Percentiles rank a stretch among this genome's conserved stretches.
phyloP scores from a whole-genome alignment of 2,888 invertebrate species.

The Drosophila dives region DNA sequence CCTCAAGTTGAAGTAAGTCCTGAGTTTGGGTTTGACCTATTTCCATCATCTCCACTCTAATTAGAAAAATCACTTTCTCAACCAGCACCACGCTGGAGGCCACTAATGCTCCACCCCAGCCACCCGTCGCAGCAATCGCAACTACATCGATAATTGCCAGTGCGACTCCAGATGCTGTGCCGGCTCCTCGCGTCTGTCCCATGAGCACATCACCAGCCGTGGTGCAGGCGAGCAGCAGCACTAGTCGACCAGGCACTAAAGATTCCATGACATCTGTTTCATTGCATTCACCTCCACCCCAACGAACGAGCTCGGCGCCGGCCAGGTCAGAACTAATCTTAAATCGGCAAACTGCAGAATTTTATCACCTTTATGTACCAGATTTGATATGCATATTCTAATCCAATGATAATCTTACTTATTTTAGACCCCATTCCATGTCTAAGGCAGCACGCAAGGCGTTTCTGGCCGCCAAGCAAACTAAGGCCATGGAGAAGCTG shows the following conservation, averaged over 20 bases:
- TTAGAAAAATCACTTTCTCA: slow-evolving; percentile 82
- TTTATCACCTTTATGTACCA: not conserved
- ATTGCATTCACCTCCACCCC: slow-evolving; percentile 74
- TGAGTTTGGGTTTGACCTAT: not conserved
- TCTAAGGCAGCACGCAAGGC: slow-evolving; percentile 83
- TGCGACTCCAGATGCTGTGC: not conserved
- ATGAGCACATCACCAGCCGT: slow-evolving; percentile 46
- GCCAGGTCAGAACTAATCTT: slow-evolving; percentile 44
- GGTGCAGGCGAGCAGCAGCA: slow-evolving; percentile 49
- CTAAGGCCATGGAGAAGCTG: slow-evolving; percentile 84
- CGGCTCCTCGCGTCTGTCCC: slow-evolving; percentile 38
- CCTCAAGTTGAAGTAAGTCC: slow-evolving; percentile 67
- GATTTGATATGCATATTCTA: not conserved
- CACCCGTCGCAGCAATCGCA: slow-evolving; percentile 21
- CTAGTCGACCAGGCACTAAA: slow-evolving; percentile 60
- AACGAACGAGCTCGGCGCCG: slow-evolving; percentile 75
- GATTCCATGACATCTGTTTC: slow-evolving; percentile 76
- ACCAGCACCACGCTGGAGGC: slow-evolving; percentile 69
- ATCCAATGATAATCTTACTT: not conserved
- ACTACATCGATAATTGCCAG: slow-evolving; percentile 17
- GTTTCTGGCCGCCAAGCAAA: slow-evolving; percentile 83
- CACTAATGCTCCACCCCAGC: slow-evolving; percentile 24
- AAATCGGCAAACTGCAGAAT: not conserved
- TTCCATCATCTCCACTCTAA: slow-evolving; percentile 30
- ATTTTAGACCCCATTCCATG: slow-evolving; percentile 70